Percentiles rank a stretch among this genome's conserved stretches.
Conservation (phyloP, 2,113 vertebrate species). For the Hippocampus mohnikei region DNA sequence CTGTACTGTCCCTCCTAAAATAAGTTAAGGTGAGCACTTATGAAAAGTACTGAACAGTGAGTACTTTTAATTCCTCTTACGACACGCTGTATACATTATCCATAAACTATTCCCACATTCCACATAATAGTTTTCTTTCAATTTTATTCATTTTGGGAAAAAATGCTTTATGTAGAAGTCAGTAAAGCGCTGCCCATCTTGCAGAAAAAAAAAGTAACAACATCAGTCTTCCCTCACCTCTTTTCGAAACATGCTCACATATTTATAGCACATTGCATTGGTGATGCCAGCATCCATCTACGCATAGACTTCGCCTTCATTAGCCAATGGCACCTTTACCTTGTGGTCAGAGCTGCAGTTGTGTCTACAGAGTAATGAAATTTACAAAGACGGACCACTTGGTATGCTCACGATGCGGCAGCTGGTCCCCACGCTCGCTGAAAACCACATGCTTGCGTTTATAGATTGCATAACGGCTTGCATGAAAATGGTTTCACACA, state of each 20-base stretch:
- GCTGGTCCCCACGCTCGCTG: constrained; percentile 61
- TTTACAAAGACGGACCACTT: constrained; percentile 74
- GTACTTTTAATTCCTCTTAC: background rate
- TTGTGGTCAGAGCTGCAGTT: constrained; percentile 62
- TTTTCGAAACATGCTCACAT: constrained; percentile 44
- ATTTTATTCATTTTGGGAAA: constrained; percentile 40
- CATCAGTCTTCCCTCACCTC: constrained; percentile 45
- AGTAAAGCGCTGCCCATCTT: constrained; percentile 36
- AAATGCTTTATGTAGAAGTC: constrained; percentile 50
- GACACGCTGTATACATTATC: constrained; percentile 7
- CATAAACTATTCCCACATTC: constrained; percentile 17
- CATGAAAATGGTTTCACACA: constrained; percentile 76
- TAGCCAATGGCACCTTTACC: constrained; percentile 73
- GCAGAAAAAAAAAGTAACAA: constrained; percentile 29
- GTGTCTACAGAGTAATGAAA: constrained; percentile 71
- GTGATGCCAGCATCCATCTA: constrained; percentile 55
- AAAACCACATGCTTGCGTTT: constrained; percentile 71
- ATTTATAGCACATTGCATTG: constrained; percentile 40
- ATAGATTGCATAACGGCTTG: constrained; percentile 77
- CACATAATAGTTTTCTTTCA: constrained; percentile 19
- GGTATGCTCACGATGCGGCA: constrained; percentile 71
- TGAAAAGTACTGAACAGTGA: constrained; percentile 5
- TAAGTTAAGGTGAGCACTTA: background rate
- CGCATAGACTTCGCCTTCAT: constrained; percentile 64
- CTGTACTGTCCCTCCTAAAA: constrained; percentile 76